Evolutionary conservation across 2,797 vertebrate genomes (phyloP).

Genomic region (Lacerta agilis): DNA sequence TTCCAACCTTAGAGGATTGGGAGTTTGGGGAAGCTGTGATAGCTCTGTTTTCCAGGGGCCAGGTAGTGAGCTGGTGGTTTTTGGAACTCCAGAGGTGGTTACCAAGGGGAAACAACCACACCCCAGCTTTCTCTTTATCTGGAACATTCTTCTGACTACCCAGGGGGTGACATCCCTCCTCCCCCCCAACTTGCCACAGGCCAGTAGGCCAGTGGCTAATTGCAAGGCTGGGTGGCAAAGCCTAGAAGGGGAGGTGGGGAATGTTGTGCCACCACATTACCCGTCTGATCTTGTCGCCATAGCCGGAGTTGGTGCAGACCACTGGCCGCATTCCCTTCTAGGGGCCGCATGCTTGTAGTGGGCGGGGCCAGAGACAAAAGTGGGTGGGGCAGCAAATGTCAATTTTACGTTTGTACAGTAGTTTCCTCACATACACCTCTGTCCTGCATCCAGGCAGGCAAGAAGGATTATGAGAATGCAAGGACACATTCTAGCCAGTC

Average conservation of each 20-base stretch:
- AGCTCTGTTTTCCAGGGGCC: neutral
- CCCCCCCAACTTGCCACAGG: neutral
- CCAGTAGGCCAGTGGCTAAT: neutral
- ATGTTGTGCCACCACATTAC: neutral
- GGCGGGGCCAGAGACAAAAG: too few species aligned
- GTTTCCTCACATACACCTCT: too few species aligned
- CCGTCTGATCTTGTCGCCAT: neutral
- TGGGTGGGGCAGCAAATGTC: too few species aligned
- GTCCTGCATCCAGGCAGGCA: too few species aligned
- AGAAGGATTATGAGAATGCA: too few species aligned
- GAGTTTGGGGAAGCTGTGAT: neutral
- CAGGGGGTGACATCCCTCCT: neutral
- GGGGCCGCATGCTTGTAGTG: too few species aligned
- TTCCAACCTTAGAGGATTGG: neutral
- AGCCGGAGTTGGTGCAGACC: too few species aligned
- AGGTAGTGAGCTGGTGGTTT: too few species aligned
- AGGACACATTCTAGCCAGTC: too few species aligned
- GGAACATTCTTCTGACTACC: neutral
- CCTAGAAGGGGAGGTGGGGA: neutral
- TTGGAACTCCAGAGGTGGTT: neutral
- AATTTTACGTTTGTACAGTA: too few species aligned
- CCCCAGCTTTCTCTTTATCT: neutral
- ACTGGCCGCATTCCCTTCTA: too few species aligned
- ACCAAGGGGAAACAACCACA: neutral
- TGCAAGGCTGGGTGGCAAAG: neutral